Base-by-base conservation (phyloP, 2,888 invertebrate genomes). In the Brachypalpus laphriformis region DNA sequence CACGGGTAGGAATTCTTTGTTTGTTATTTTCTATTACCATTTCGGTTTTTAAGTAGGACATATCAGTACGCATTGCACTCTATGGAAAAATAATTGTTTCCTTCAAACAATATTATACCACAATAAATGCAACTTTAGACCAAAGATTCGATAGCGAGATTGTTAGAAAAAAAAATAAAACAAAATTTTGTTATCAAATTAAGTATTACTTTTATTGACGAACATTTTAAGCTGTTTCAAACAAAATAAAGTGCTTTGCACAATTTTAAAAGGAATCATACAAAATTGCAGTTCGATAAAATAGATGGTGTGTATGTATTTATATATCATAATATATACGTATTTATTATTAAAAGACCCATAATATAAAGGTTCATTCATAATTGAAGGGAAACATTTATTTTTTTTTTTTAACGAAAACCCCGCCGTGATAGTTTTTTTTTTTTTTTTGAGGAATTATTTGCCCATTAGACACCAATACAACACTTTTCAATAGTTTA, bases 211-310 rank as follows among this genome's bases (percentile, higher is more conserved):
- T 83, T 83, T 82, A 83, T 83, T 83, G 78, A 83, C 68, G 74
- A 83, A 74, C 66, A 78, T 63, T 83, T 74, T 78, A 78, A 83
- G 82, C 82, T 74, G 77, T 83, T 83, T 74, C 22, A 83, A 78
- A 83, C 42, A 83, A 78, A 66, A 72, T 70, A 59, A 78, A 72
- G 72, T 78, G 82, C 78, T 70, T 74, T 34, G 82, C 82, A 78
- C 77, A 66, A 57, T 61, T 74, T 81, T 59, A 72, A 54, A 76
- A 65, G 42, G 71, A 82, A 66, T 70, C 71, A 76, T 82, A 82
- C 49, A 82, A 77, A 77, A 82, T 77, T 65, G 66, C 59, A 72
- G 65, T 66, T 66, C 54, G 77, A 82, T 82, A 54, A 77, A 76
- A 72, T 77, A 61, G 42, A 76, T 61, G 82, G 65, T 80, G 65